Conservation (phyloP, 2,113 vertebrate genomes). For the Thalassoma bifasciatum region DNA sequence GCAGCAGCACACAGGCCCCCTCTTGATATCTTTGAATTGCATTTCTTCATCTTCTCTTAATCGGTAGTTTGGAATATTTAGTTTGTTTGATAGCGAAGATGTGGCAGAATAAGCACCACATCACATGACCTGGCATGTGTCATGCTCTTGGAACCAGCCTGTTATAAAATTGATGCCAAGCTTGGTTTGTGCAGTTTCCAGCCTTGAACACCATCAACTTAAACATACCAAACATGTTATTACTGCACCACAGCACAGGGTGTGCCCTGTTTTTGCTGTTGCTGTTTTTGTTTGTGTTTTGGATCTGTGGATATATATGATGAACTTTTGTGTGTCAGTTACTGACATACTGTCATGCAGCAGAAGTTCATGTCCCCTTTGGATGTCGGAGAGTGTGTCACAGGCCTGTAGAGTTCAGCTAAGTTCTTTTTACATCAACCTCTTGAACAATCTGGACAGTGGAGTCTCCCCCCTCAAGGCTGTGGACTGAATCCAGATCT, state of each 20-base stretch:
- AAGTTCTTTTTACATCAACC: slow-evolving; percentile 12
- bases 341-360: neutral
- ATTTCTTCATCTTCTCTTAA: slow-evolving; percentile 14
- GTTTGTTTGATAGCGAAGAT: slow-evolving; percentile 23
- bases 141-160: slow-evolving; percentile 43
- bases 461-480: slow-evolving; percentile 5
- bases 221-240: slow-evolving; percentile 64
- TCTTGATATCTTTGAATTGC: slow-evolving; percentile 14
- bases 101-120: slow-evolving; percentile 17
- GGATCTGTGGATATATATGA: slow-evolving; percentile 10
- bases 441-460: slow-evolving; percentile 44
- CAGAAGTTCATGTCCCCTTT: neutral
- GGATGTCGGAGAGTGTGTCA: slow-evolving; percentile 4
- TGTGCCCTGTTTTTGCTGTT: slow-evolving; percentile 43
- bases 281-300: slow-evolving; percentile 22
- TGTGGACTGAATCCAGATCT: slow-evolving; percentile 53
- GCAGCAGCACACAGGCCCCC: slow-evolving; percentile 6
- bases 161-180: slow-evolving; percentile 52
- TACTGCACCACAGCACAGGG: slow-evolving; percentile 62
- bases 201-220: slow-evolving; percentile 54
- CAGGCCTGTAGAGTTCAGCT: slow-evolving; percentile 21
- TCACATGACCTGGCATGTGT: slow-evolving; percentile 48
- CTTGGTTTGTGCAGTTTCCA: slow-evolving; percentile 61
- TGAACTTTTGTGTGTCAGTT: slow-evolving; percentile 7
- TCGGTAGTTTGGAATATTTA: slow-evolving; percentile 38